Evolutionary conservation across 1,140 invertebrate genomes (phyloP).

Genomic region (Muscidifurax raptorellus): DNA sequence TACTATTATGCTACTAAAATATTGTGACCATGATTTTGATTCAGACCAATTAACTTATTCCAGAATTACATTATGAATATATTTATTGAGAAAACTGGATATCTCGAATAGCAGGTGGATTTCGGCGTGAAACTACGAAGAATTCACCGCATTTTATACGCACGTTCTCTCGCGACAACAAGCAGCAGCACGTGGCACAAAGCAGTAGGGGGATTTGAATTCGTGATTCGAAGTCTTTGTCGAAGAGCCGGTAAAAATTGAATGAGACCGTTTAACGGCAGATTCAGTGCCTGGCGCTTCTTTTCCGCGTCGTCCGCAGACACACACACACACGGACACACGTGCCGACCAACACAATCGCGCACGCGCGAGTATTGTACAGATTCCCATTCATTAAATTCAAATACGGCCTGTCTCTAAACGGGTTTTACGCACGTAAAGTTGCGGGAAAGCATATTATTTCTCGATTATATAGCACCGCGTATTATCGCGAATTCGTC

Average conservation of each 20-base stretch:
- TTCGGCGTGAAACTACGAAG: conserved; percentile 54
- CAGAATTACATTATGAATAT: too few relatives aligned
- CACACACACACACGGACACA: not conserved
- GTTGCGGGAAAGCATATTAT: conserved; percentile 19
- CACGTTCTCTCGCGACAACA: conserved; percentile 53
- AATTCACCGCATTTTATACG: conserved; percentile 65
- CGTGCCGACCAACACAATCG: not conserved
- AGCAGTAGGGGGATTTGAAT: conserved; percentile 65
- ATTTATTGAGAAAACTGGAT: too few relatives aligned
- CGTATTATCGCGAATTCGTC: not conserved
- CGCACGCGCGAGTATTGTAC: not conserved
- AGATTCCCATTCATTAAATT: conserved; percentile 47
- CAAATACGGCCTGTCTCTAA: conserved; percentile 24
- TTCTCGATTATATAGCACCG: not conserved
- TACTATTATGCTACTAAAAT: too few relatives aligned
- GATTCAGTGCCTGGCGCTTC: conserved; percentile 40
- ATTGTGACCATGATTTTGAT: too few relatives aligned
- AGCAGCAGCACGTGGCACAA: not conserved
- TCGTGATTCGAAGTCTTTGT: conserved; percentile 70
- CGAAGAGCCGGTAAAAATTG: conserved; percentile 67
- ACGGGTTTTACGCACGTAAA: conserved; percentile 24
- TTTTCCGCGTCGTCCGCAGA: conserved; percentile 10
- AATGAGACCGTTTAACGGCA: conserved; percentile 66
- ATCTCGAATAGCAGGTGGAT: conserved; percentile 59
- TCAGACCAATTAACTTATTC: too few relatives aligned